Evolutionary conservation across 2,888 invertebrate species (phyloP).

Genomic region (Drosophila pegasa): DNA sequence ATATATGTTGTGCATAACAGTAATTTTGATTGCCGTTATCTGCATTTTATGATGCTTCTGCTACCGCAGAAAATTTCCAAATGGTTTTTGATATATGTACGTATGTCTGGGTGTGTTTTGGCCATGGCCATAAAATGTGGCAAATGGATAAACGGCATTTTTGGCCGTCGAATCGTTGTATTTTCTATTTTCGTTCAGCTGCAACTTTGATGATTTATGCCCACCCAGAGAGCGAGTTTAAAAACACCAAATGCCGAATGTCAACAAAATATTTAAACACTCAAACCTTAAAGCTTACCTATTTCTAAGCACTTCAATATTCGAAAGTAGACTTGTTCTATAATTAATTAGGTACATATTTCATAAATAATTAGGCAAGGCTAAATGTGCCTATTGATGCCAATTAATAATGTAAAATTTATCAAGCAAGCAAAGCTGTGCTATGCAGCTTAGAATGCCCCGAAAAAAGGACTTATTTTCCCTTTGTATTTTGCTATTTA

Average conservation of each 20-base stretch:
- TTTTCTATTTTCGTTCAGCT: constrained; percentile 8
- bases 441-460: not conserved
- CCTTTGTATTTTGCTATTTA: constrained; percentile 4
- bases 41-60: constrained; percentile 77
- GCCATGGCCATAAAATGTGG: constrained; percentile 62
- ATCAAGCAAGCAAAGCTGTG: not conserved
- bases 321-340: too few species aligned
- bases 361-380: constrained; percentile 2
- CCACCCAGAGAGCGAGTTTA: constrained; percentile 6
- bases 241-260: not conserved
- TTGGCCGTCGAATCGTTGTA: constrained; percentile 24
- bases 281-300: not conserved
- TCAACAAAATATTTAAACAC: constrained; percentile 5
- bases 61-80: constrained; percentile 57
- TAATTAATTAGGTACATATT: not conserved
- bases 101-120: constrained; percentile 34
- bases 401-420: constrained; percentile 7
- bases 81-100: constrained; percentile 69
- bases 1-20: not conserved
- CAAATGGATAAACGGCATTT: constrained; percentile 49
- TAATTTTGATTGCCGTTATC: constrained; percentile 73
- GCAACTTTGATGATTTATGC: constrained; percentile 40
- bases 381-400: not conserved
- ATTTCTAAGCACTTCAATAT: too few species aligned
- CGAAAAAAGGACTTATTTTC: constrained; percentile 11